A percentile compares a stretch with the other conserved stretches of the same genome.
Evolutionary conservation across 1,140 invertebrate genomes (phyloP).

Genomic region (Holcopasites calliopsidis): DNA sequence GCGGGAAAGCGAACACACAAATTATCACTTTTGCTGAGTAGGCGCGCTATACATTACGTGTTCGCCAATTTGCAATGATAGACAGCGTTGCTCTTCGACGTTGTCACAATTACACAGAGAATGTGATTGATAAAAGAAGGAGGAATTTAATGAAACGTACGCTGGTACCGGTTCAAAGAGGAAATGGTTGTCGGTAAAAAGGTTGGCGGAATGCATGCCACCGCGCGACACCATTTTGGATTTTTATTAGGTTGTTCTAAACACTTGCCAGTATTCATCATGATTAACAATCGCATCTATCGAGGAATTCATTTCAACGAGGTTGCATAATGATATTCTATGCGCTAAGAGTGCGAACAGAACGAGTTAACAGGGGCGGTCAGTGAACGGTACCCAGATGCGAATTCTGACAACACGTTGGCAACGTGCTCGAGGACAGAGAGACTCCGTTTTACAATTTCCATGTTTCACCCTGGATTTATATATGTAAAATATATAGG

Average conservation of each 20-base stretch:
- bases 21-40: background rate
- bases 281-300: background rate
- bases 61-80: background rate
- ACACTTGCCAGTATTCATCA: constrained; percentile 50
- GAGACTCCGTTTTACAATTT: background rate
- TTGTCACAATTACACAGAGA: background rate
- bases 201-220: constrained; percentile 44
- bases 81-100: background rate
- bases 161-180: background rate
- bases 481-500: background rate
- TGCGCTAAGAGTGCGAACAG: background rate
- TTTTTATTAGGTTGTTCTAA: constrained; percentile 45
- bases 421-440: constrained; percentile 62
- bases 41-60: background rate
- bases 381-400: constrained; percentile 16
- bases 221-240: constrained; percentile 66
- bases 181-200: background rate
- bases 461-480: background rate
- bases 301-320: too few species aligned
- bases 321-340: background rate
- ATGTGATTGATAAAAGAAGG: background rate
- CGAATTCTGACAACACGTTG: constrained; percentile 72
- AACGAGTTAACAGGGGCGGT: background rate
- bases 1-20: constrained; percentile 55
- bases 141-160: background rate